Evolutionary conservation across 2,888 invertebrate species (phyloP).

Genomic region (Acrobasis consociella): DNA sequence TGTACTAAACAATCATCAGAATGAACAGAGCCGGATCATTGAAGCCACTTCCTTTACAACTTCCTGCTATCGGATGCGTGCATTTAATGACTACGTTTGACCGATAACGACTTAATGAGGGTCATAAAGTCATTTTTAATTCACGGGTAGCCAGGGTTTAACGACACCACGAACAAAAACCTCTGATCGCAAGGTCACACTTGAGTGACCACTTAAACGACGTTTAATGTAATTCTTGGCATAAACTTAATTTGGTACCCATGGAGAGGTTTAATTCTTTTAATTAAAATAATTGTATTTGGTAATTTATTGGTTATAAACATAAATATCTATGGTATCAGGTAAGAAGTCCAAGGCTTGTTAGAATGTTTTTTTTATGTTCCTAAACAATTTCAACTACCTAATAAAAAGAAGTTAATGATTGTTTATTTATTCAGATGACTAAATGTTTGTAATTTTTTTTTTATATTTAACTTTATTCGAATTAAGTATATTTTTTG

Average conservation of each 20-base stretch:
- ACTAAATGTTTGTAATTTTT: too few species aligned
- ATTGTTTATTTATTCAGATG: too few species aligned
- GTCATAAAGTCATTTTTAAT: slow-evolving; percentile 22
- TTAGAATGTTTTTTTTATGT: neutral
- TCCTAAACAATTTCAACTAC: neutral
- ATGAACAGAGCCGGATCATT: slow-evolving; percentile 1
- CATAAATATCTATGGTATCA: neutral
- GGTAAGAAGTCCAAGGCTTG: neutral
- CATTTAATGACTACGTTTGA: slow-evolving; percentile 19
- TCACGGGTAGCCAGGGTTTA: slow-evolving; percentile 27
- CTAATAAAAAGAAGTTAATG: neutral
- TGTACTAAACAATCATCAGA: slow-evolving; percentile 13
- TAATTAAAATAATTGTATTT: neutral
- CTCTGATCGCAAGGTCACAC: slow-evolving; percentile 28
- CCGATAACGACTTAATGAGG: slow-evolving; percentile 22
- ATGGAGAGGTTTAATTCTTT: neutral
- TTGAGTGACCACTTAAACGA: slow-evolving; percentile 14
- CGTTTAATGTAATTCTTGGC: neutral
- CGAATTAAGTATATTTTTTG: too few species aligned
- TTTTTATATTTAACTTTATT: too few species aligned
- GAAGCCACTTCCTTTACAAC: slow-evolving; percentile 13
- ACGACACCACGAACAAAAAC: slow-evolving; percentile 29
- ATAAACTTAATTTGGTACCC: neutral
- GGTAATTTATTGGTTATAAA: neutral
- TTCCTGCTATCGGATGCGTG: slow-evolving; percentile 12